Base-by-base conservation (phyloP, 1,140 invertebrate genomes). In the Caenorhabditis brenneri region DNA sequence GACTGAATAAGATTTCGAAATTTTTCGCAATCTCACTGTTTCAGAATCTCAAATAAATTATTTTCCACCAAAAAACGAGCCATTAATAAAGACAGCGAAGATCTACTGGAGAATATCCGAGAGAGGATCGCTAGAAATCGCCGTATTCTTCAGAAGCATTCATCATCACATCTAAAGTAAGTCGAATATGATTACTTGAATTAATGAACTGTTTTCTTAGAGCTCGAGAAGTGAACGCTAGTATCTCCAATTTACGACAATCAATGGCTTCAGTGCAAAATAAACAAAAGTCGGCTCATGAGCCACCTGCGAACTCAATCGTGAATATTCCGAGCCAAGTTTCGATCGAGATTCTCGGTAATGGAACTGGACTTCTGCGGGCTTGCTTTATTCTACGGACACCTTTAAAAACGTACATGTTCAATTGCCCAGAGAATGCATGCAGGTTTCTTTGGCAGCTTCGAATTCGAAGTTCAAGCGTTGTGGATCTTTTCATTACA, bases 401-500 rank as follows among this genome's bases (percentile, higher is more conserved):
- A n/a, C 83, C 87, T 5, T 29, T 74, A 3, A 80, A 85, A 27
- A 81, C 60, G 1, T 89, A 89, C 49, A 53, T 89, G 36, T 90
- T 89, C 81, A 89, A 89, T 78, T 88, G 87, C 53, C 89, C 89
- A 15, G 89, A 89, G 60, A 84, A 85, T 5, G 78, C 82, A 19
- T 87, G 85, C 9, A 60, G 90, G 36, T 83, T 90, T 39, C 39
- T 86, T 12, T 65, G 82, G 22, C 79, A 81, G 9, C 39, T 90
- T 10, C 36, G 88, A 53, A 12, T 89, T 9, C 79, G 84, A 27
- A 65, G 85, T 16, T 65, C 78, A 16, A 60, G 81, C 12, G 82
- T 88, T 22, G 53, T 78, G 27, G 89, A 90, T 78, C 55, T 91
- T 53, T 90, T 90, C 33, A 69, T 90, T 4, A 90, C 89, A 84